These are phyloP conservation scores for Heliopora coerulea DNA, from an alignment of 92 coral and sea anemone genomes.

Conservation along the genomic window DNA sequence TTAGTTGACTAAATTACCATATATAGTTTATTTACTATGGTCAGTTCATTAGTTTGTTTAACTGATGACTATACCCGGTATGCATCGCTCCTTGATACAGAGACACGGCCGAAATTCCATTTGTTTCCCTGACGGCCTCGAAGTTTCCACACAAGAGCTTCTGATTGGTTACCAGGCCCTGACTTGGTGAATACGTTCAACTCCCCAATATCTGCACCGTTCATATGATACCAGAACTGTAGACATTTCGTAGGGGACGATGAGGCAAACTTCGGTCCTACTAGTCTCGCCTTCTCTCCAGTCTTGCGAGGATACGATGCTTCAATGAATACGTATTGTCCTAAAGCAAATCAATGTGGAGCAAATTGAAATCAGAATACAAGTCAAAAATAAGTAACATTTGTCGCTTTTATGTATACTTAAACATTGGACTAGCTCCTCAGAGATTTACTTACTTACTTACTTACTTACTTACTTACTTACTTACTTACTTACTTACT, in stretches of 20 bases:
- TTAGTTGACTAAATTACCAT: too few species aligned
- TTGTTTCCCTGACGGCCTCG: slow-evolving; percentile 68
- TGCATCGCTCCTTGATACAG: slow-evolving; percentile 52
- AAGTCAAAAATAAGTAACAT: not conserved
- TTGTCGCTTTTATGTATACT: too few species aligned
- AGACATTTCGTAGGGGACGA: slow-evolving; percentile 68
- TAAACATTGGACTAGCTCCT: too few species aligned
- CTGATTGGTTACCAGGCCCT: slow-evolving; percentile 75
- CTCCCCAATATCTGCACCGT: slow-evolving; percentile 74
- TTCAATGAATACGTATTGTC: slow-evolving; percentile 82
- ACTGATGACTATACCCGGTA: slow-evolving; percentile 8
- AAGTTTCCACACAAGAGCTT: slow-evolving; percentile 69
- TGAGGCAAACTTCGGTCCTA: slow-evolving; percentile 69
- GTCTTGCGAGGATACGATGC: slow-evolving; percentile 83
- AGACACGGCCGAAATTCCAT: slow-evolving; percentile 78
- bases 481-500: too few species aligned
- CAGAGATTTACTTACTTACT: too few species aligned
- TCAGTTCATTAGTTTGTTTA: too few species aligned
- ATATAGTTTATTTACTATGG: too few species aligned
- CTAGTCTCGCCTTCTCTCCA: slow-evolving; percentile 72
- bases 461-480: too few species aligned
- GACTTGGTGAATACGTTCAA: slow-evolving; percentile 75
- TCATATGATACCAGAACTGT: slow-evolving; percentile 97
- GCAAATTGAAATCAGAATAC: not conserved
- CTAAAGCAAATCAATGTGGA: not conserved